Base-by-base conservation (phyloP, 2,113 vertebrate genomes). In the Gambusia holbrooki region DNA sequence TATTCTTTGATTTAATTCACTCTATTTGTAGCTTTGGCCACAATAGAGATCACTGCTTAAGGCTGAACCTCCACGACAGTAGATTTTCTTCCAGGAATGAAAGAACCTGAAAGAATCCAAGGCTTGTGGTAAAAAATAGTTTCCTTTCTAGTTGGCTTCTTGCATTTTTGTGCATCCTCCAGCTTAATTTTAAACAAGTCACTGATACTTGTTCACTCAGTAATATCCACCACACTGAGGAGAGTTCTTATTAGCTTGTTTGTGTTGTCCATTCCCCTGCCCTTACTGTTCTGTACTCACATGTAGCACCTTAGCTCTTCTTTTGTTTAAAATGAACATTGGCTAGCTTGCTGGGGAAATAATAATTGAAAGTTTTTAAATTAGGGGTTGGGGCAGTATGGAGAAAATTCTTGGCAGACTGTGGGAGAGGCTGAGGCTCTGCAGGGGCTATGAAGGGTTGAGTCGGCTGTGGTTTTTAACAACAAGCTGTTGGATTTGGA, bases 401-500 rank as follows among this genome's bases (percentile, higher is more conserved):
- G 80, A 73, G 58, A 87, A 82, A 77, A 69, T 37, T 6, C 62
- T 84, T 86, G 80, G 79, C 87, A 89, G 86, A 27, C 82, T 68
- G 25, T 32, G n/a, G 75, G 69, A 83, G 80, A 77, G 78, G 76
- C 79, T 28, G 65, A 66, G 85, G 69, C 78, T 84, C 75, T 83
- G 80, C 30, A 80, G 78, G 78, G 83, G 70, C 71, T 69, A 14
- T 8, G 40, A 54, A 60, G 74, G 74, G 74, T 62, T 51, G 80
- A 84, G 84, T 81, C 84, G 87, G 22, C 29, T 87, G 88, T 42
- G 78, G 89, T 92, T 90, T 90, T 76, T 91, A 85, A 80, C 88
- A 86, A 73, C 89, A 89, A 87, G 82, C 87, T 88, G 86, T 85
- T 84, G 88, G 88, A 90, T 89, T 87, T 82, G 72, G 79, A 90